Conservation (phyloP, 2,888 invertebrate species). For the Eupithecia centaureata region DNA sequence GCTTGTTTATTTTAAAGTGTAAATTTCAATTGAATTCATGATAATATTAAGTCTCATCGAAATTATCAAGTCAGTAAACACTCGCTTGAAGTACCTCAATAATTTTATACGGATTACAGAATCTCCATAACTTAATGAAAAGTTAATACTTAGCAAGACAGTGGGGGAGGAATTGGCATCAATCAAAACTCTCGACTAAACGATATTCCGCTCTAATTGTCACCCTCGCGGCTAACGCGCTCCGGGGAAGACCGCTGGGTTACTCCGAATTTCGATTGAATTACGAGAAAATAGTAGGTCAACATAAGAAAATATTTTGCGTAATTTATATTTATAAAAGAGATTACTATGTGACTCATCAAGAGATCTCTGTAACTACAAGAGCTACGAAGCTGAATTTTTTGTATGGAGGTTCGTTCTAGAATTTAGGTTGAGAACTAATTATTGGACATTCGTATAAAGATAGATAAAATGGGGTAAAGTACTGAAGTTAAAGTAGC, state of each 20-base stretch:
- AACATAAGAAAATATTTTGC: no score
- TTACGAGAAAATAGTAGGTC: not conserved
- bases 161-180: slow-evolving; percentile 51
- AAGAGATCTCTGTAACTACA: no score
- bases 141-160: slow-evolving; percentile 40
- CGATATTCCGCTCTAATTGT: slow-evolving; percentile 63
- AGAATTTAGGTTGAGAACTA: no score
- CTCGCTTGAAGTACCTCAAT: slow-evolving; percentile 19
- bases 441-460: no score
- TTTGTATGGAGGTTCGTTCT: no score
- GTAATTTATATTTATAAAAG: no score
- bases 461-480: no score
- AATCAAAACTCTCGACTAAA: slow-evolving; percentile 56
- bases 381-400: no score
- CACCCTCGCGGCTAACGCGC: slow-evolving; percentile 45
- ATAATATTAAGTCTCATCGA: not conserved
- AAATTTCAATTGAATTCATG: not conserved
- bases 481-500: no score
- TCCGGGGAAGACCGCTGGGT: not conserved
- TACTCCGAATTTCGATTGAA: not conserved
- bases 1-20: not conserved
- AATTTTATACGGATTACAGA: slow-evolving; percentile 27
- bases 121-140: slow-evolving; percentile 44
- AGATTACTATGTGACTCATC: no score
- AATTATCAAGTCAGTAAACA: slow-evolving; percentile 14